Evolutionary conservation across 2,888 invertebrate genomes (phyloP).

Genomic region (Boloria selene): DNA sequence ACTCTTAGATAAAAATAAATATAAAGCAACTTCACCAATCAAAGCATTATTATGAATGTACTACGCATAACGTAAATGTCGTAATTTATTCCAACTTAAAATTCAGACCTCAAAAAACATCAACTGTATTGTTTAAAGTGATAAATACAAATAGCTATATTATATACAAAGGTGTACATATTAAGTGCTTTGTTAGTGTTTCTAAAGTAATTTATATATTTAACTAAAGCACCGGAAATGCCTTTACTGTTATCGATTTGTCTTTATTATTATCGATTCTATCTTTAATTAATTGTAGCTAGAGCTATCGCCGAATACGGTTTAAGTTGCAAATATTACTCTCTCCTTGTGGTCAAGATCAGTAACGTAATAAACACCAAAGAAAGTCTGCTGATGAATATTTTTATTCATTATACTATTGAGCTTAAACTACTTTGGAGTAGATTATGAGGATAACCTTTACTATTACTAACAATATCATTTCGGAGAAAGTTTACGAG

Average conservation of each 20-base stretch:
- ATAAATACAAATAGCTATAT: background rate
- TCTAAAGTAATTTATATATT: no score
- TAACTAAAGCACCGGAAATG: no score
- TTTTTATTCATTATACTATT: slow-evolving; percentile 6
- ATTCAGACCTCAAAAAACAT: slow-evolving; percentile 9
- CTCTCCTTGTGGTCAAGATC: background rate
- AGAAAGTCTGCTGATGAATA: background rate
- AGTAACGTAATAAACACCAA: background rate
- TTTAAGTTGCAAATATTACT: background rate
- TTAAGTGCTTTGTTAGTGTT: no score
- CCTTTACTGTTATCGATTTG: background rate
- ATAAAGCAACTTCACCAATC: slow-evolving; percentile 14
- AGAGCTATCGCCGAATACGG: background rate
- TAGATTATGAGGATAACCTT: background rate
- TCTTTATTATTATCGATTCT: background rate
- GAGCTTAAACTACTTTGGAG: slow-evolving; percentile 2
- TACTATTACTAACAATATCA: slow-evolving; percentile 2
- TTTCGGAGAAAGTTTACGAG: slow-evolving; percentile 10
- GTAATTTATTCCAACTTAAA: slow-evolving; percentile 18
- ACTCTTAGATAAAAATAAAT: background rate
- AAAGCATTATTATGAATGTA: slow-evolving; percentile 9
- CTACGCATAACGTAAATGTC: slow-evolving; percentile 7
- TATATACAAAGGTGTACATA: no score
- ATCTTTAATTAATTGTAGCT: background rate
- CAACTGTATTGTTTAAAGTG: slow-evolving; percentile 12